Evolutionary conservation across 2,797 vertebrate species (phyloP), one percentile per base, ranked within the genome.

Genomic region (Poeciliopsis gracilis): DNA sequence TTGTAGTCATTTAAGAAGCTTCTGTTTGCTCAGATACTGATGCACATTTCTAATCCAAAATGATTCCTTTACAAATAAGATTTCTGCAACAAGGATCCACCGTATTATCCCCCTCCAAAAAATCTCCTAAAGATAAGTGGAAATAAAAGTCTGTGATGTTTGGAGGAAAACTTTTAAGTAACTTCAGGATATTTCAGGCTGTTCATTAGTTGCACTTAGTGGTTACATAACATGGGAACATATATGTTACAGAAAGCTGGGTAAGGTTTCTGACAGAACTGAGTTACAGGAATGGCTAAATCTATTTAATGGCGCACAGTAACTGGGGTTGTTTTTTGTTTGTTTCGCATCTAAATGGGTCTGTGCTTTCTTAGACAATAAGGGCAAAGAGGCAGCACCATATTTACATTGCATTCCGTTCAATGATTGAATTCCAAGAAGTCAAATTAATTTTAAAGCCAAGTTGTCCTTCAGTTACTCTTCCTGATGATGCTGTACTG

Each of bases 161-260:
- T n/a, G 33, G 23, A 57, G 73, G 36, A 2, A 70, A 82, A 85
- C 66, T 77, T 86, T 81, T 23, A 75, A 82, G 49, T 45, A 82
- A 47, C 47, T 63, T 23, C 0, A 41, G n/a, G 33, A 38, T 66
- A 23, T 38, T 20, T 69, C 66, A 69, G 25, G 38, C 23, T 69
- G 23, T 45, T 43, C 66, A 69, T 69, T 43, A 43, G 66, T 69
- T 43, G 63, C 36, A 13, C 4, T 41, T 23, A 23, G 33, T 23
- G 38, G 66, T 69, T 70, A 70, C 41, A 53, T 67, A 53, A 20
- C 43, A 66, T 75, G 2, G 20, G 25, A 74, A 59, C 73, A 82
- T 79, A 71, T 25, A 55, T 25, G 49, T 83, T 86, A 86, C 47
- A 28, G 12, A 63, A 55, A 46, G 77, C 55, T 45, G 78, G 23